Base-by-base conservation (phyloP, 2,888 invertebrate genomes). In the Galerucella calmariensis region DNA sequence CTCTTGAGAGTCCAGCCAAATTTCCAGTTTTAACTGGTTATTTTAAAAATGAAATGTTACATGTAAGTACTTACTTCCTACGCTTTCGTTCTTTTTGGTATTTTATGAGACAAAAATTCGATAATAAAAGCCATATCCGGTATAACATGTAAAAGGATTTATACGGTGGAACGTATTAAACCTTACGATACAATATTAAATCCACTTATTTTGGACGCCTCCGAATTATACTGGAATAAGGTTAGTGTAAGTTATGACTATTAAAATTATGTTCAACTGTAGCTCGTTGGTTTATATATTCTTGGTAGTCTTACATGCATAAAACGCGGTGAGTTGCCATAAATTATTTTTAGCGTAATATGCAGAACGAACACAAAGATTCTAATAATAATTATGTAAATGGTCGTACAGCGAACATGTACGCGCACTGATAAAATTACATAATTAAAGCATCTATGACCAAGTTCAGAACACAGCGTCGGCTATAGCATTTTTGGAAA, bases 201-300 rank as follows among this genome's bases (percentile, higher is more conserved):
- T 10, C 24, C 20, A 59, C 9, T 27, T 58, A 58, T 58, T 58
- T 11, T 58, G 10, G 58, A 58, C 24, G 59, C 27, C 20, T 59
- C 59, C 59, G 27, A 59, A 24, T 59, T 59, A 59, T 12, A 24
- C 3, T 24, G 14, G 20, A 10, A 41, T 41, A 41, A 41, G 35
- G 35, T 41, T 9, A 41, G 35, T 24, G 20, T 59, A 59, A 59
- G 27, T 24, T 24, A 59, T 14, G 14, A 24, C 11, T 59, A 59
- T 59, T 59, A 59, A 59, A 24, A 59, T 59, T 59, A 27, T 59
- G 20, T 59, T 12, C 20, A 59, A 59, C 59, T 59, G 20, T 24
- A 59, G 59, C 12, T 59, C 27, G 59, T 59, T 24, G 24, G 20
- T 59, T 59, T 59, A 59, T 59, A 14, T 59, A 11, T 59, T 59